Evolutionary conservation across 2,113 vertebrate species (phyloP).

Genomic region (Alethe diademata): DNA sequence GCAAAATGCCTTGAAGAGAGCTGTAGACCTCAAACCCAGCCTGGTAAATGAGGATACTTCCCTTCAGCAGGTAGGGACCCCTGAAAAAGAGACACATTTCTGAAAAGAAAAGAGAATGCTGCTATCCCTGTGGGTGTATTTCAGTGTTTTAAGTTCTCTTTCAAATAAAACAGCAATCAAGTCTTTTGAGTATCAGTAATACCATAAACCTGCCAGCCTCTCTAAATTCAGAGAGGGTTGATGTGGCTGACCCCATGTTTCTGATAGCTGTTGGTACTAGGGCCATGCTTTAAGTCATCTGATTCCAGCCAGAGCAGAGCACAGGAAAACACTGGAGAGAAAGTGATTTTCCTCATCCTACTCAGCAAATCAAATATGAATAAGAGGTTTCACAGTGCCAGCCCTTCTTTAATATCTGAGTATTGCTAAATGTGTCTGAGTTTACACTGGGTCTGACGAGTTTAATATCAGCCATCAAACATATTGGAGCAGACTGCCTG

Average conservation of each 20-base stretch:
- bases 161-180: not conserved
- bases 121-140: rapidly evolving
- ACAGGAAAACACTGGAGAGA: not conserved
- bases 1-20: not conserved
- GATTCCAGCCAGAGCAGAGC: not conserved
- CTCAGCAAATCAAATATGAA: not conserved
- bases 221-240: not conserved
- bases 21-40: not conserved
- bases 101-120: not conserved
- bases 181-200: not conserved
- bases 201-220: not conserved
- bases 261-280: not conserved
- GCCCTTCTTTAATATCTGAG: not conserved
- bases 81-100: not conserved
- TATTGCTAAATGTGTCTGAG: not conserved
- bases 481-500: not conserved
- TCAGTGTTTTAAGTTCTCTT: not conserved
- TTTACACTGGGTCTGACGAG: not conserved
- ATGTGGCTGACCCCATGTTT: not conserved
- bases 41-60: not conserved
- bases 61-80: not conserved
- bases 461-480: not conserved
- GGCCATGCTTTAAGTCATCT: not conserved
- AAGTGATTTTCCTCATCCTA: not conserved
- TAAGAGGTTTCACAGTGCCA: not conserved